Evolutionary conservation across 1,140 invertebrate species (phyloP), one percentile per base, ranked within the genome.

Genomic region (Oncopodura yosiiana): DNA sequence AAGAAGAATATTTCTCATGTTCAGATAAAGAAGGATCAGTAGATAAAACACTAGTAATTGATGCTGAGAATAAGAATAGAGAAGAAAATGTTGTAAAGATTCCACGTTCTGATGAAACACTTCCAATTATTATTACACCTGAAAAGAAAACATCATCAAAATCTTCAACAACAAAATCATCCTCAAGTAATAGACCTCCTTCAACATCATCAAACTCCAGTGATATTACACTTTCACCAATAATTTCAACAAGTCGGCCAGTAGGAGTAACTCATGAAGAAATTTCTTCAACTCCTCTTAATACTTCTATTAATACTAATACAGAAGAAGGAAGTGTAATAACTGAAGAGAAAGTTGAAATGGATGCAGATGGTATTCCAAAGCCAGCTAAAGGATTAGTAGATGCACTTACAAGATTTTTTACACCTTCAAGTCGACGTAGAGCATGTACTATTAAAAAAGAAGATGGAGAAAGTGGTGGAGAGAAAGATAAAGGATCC

Each of bases 341-440:
- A 4, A 54, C 41, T 14, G 34, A 19, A 32, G 48, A 42, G 44
- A 45, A 56, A 27, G 52, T 41, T 11, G 61, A 60, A 41, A 49
- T 48, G 6, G 60, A 55, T 41, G 34, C 26, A 24, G 53, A 57
- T 41, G 43, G 23, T 26, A 60, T 19, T 29, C 32, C 32, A 36
- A 51, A 58, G 45, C 58, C 62, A n/a, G n/a, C n/a, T 1, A 64
- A 64, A 50, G 62, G 62, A n/a, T 42, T 64, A 6, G 39, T 53
- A 23, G 60, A 67, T 53, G 69, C 69, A 12, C 61, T 72, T 3
- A 62, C 64, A 12, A 53, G 62, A 38, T 72, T 70, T 62, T 72
- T 72, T 45, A 72, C 70, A 8, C 71, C 71, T 8, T 57, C 66
- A 3, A 66, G 68, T 36, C 64, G 64, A 55, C 45, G 69, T 23